Conservation (phyloP, 1,140 invertebrate species). For the Drosophila ogumai region DNA sequence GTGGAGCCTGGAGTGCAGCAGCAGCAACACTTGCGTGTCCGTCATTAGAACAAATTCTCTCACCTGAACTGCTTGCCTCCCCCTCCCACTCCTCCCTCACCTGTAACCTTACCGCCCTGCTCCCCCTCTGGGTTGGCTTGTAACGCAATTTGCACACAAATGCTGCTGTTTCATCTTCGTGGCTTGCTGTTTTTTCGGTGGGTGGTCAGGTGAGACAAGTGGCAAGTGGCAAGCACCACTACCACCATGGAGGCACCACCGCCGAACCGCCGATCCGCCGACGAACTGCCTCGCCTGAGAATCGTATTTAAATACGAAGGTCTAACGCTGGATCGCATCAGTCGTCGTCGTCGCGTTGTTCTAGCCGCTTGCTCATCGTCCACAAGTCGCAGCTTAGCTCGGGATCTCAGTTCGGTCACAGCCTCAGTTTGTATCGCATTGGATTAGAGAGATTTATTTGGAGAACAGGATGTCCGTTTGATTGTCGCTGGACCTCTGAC, state of each 20-base stretch:
- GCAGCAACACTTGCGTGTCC: conserved; percentile 72
- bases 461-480: conserved; percentile 50
- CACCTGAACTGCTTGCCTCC: conserved; percentile 43
- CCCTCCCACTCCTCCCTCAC: not conserved
- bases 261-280: conserved; percentile 71
- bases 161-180: conserved; percentile 77
- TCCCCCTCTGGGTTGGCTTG: conserved; percentile 50
- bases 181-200: conserved; percentile 66
- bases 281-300: conserved; percentile 70
- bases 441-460: not conserved
- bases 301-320: conserved; percentile 84
- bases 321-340: conserved; percentile 79
- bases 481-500: conserved; percentile 1
- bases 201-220: conserved; percentile 84
- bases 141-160: conserved; percentile 83
- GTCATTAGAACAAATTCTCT: conserved; percentile 84
- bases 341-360: conserved; percentile 78
- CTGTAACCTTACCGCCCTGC: not conserved
- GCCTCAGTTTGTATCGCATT: conserved; percentile 1
- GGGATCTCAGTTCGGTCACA: conserved; percentile 20
- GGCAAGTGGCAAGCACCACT: conserved; percentile 49
- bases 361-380: conserved; percentile 51
- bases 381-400: conserved; percentile 5
- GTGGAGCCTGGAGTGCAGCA: conserved; percentile 16
- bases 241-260: conserved; percentile 16